Evolutionary conservation across 2,113 vertebrate species (phyloP), one percentile per base, ranked within the genome.

Genomic region (Melanocharis versteri): DNA sequence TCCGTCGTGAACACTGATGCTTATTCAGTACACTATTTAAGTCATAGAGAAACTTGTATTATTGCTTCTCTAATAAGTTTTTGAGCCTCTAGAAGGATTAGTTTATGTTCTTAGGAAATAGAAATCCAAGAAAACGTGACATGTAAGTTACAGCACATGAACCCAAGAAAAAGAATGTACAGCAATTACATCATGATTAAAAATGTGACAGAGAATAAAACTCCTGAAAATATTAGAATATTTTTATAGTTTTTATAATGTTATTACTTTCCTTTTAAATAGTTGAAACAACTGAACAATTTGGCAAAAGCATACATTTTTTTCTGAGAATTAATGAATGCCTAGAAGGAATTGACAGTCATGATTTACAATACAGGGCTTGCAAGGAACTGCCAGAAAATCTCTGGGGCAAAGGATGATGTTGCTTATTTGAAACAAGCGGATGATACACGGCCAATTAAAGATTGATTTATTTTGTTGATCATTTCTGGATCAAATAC

Each of bases 71-170:
- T 77, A 70, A 50, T 62, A 77, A 53, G 33, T 93, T 95, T 95
- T 60, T 94, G 91, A 97, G 93, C 96, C 84, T 96, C 68, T 95
- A 42, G 75, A 96, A 97, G 26, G 60, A 85, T 93, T 96, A 70
- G 26, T 96, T 97, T 97, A 75, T 93, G 84, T 57, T 89, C 31
- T 89, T 93, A 84, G 40, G 70, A 96, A 96, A 92, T 85, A 73
- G 42, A 80, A 95, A 53, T 82, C 69, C 87, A 97, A 83, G 10
- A 50, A 90, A 90, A 86, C 48, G 50, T 83, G 57, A 60, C 37
- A 13, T 95, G 31, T 90, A 90, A 92, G 33, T 96, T 92, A 58
- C 14, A 56, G 69, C 30, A 70, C 14, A 44, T 66, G 27, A 66
- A 78, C 66, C 31, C 21, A 92, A 42, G 56, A 72, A 89, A 71